Evolutionary conservation across 1,140 invertebrate genomes (phyloP).

Genomic region (Probaryconus sp.): DNA sequence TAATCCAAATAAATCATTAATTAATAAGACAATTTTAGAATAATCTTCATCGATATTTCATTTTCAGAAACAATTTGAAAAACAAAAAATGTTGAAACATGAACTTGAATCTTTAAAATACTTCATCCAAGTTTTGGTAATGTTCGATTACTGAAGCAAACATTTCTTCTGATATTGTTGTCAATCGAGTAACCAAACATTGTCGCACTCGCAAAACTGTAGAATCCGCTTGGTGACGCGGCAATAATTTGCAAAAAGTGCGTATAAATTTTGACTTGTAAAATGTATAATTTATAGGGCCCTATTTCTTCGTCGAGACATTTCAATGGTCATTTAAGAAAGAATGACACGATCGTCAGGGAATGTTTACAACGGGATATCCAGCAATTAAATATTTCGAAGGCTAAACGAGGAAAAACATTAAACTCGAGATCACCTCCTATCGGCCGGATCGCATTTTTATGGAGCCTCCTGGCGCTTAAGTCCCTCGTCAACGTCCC

Average conservation of each 20-base stretch:
- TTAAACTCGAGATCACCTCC: conserved; percentile 63
- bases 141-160: too few species aligned
- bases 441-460: conserved; percentile 65
- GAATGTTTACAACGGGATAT: conserved; percentile 63
- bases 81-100: too few species aligned
- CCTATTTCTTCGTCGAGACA: conserved; percentile 52
- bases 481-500: conserved; percentile 63
- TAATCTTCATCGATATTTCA: too few species aligned
- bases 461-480: conserved; percentile 70
- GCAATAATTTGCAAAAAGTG: conserved; percentile 57
- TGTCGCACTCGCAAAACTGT: conserved; percentile 10
- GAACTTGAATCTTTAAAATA: too few species aligned
- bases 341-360: conserved; percentile 61
- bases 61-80: too few species aligned
- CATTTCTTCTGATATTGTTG: too few species aligned
- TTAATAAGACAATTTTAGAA: too few species aligned
- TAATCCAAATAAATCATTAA: too few species aligned
- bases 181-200: neutral
- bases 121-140: too few species aligned
- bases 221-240: conserved; percentile 7
- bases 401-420: conserved; percentile 63
- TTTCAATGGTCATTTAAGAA: conserved; percentile 58
- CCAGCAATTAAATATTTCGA: conserved; percentile 59
- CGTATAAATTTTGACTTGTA: conserved; percentile 59
- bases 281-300: conserved; percentile 59